A percentile compares a stretch with the other conserved stretches of the same genome.
Evolutionary conservation across 1,140 invertebrate genomes (phyloP).

Genomic region (Lucilia sericata): DNA sequence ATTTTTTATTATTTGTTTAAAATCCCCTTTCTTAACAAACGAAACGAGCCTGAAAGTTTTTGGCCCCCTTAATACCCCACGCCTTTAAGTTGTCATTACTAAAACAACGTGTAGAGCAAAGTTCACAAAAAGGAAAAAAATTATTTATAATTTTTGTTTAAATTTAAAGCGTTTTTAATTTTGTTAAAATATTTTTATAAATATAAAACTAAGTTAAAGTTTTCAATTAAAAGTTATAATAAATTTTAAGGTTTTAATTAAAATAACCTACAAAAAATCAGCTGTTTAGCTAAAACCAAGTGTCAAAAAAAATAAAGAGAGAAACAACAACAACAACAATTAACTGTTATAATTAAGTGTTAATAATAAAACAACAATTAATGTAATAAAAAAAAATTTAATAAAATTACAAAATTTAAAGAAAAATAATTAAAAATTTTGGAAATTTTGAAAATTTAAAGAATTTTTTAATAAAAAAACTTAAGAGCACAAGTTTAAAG

Average conservation of each 20-base stretch:
- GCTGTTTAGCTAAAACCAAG: background rate
- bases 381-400: background rate
- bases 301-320: background rate
- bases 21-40: too few species aligned
- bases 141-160: background rate
- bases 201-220: background rate
- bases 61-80: background rate
- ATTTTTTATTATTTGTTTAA: too few species aligned
- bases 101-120: conserved; percentile 2
- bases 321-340: background rate
- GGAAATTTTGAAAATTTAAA: too few species aligned
- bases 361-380: background rate
- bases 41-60: background rate
- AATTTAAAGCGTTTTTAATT: background rate
- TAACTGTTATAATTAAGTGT: background rate
- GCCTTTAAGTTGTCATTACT: background rate
- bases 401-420: background rate
- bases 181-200: too few species aligned
- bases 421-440: background rate
- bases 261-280: conserved; percentile 33
- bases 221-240: background rate
- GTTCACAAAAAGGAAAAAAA: background rate
- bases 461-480: too few species aligned
- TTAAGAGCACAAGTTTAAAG: too few species aligned
- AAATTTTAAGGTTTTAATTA: background rate